Evolutionary conservation across 2,888 invertebrate genomes (phyloP).

Genomic region (Microplitis deprimator): DNA sequence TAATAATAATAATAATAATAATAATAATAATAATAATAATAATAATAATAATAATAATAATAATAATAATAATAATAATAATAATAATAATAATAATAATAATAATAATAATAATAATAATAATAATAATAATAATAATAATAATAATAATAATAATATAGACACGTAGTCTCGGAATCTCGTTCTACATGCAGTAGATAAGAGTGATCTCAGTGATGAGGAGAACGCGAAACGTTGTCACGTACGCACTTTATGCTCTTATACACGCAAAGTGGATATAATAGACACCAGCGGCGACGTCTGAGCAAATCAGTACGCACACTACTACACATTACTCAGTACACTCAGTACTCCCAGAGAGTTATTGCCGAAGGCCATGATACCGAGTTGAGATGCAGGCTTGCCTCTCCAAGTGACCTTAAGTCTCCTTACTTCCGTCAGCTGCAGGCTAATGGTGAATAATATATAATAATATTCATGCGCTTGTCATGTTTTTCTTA

Average conservation of each 20-base stretch:
- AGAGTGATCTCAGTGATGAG: neutral
- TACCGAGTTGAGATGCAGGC: conserved; percentile 65
- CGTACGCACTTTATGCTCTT: neutral
- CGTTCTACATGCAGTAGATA: neutral
- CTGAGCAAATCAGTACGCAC: conserved; percentile 31
- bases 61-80: too few species aligned
- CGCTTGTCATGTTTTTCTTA: conserved; percentile 32
- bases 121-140: too few species aligned
- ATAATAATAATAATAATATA: neutral
- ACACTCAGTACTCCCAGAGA: neutral
- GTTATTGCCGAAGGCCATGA: conserved; percentile 60
- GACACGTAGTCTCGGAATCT: neutral
- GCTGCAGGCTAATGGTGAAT: conserved; percentile 67
- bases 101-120: too few species aligned
- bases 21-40: too few species aligned
- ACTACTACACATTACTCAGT: conserved; percentile 45
- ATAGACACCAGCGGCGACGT: neutral
- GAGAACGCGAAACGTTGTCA: neutral
- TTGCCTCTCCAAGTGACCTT: conserved; percentile 63
- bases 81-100: too few species aligned
- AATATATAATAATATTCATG: conserved; percentile 52
- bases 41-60: too few species aligned
- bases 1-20: too few species aligned
- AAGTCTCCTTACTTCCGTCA: conserved; percentile 66
- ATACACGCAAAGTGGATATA: neutral